Percentiles rank a stretch among this genome's conserved stretches.
Conservation (phyloP, 2,113 vertebrate species). For the Acanthochromis polyacanthus region DNA sequence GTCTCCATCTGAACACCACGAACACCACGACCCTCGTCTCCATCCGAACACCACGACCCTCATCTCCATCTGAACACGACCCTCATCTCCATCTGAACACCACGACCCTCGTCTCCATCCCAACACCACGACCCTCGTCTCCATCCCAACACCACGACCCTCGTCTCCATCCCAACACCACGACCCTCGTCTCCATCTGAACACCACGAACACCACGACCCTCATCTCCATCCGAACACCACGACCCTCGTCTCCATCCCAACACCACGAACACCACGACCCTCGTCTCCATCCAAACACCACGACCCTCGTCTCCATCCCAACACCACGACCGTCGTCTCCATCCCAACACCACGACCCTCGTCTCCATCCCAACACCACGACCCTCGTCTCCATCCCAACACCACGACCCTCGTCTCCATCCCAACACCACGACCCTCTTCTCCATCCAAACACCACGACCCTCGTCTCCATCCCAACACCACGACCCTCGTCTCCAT, state of each 20-base stretch:
- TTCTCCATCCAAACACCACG: too few species aligned
- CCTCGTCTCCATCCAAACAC: too few species aligned
- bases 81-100: too few species aligned
- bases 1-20: too few species aligned
- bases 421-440: slow-evolving; percentile 45
- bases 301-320: slow-evolving; percentile 49
- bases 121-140: too few species aligned
- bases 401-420: not conserved
- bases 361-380: too few species aligned
- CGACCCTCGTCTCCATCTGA: slow-evolving; percentile 44
- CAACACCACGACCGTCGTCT: not conserved
- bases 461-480: slow-evolving; percentile 42
- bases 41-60: too few species aligned
- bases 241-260: too few species aligned
- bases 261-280: slow-evolving; percentile 55
- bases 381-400: slow-evolving; percentile 44
- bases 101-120: slow-evolving; percentile 46
- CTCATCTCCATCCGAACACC: slow-evolving; percentile 38
- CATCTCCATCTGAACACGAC: slow-evolving; percentile 32
- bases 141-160: slow-evolving; percentile 17
- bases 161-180: too few species aligned
- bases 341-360: too few species aligned
- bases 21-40: slow-evolving; percentile 53
- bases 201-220: too few species aligned
- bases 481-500: too few species aligned